Base-by-base conservation (phyloP, 2,888 invertebrate species). In the Callinectes sapidus region DNA sequence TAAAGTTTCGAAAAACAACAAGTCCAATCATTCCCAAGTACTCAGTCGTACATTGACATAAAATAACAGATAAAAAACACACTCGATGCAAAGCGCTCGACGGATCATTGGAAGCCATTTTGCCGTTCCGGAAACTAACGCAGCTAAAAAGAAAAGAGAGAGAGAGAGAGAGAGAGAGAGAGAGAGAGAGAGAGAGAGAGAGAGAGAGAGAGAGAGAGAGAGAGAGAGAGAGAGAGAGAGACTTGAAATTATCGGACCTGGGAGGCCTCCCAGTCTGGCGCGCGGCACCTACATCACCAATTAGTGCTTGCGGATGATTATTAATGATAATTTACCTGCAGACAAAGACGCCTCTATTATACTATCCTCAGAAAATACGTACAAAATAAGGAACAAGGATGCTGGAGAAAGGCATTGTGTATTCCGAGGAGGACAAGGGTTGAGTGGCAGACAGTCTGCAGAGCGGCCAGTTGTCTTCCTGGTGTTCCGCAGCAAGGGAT, bases 1-100 rank as follows among this genome's bases (percentile, higher is more conserved):
- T 92, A 92, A 92, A 92, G 92, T 92, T 92, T 90, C 90, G 92
- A 92, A 92, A 92, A 92, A 92, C 92, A 92, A 92, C 92, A 92
- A 92, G 87, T 92, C 92, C 92, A 92, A 92, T 92, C 92, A 92
- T 92, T 92, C 39, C 92, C 92, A 92, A 92, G 92, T 92, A 87
- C 92, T 90, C 92, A 71, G 81, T 90, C 87, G 90, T 92, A 92
- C 90, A 90, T 87, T 92, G 92, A 90, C 92, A 90, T 90, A 92
- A 92, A 92, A 90, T 90, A 90, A 90, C 66, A 90, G 89, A 92
- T 48, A 92, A 87, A 92, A 39, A 87, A 66, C 48, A 85, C 61
- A 71, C 87, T 87, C 71, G 66, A 35, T 39, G 92, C 77, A 89
- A 87, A 90, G 86, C 87, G 71, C 77, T 77, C 87, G 92, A 87